Base-by-base conservation (phyloP, 2,888 invertebrate genomes). In the Mythimna lalbum region DNA sequence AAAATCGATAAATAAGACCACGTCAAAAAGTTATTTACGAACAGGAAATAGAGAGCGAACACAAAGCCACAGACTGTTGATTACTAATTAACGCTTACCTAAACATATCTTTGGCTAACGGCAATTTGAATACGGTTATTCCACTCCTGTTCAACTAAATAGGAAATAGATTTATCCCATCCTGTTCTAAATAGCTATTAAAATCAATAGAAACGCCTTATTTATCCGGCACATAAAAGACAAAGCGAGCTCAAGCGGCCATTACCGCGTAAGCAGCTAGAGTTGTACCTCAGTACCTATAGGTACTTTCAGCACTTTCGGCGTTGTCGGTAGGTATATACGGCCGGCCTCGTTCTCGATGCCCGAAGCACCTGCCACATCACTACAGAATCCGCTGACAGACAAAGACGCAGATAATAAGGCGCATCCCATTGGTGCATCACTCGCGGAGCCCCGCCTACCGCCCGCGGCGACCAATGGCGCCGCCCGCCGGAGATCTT, bases 381-480 rank as follows among this genome's bases (percentile, higher is more conserved):
- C 86, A 87, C 86, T 88, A 89, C 93, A 93, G 93, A 93, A 88
- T 93, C 94, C 89, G 85, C 84, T 91, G 96, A 95, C 96, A 96
- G 96, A 96, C 96, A 95, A 96, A 95, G 95, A 95, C 93, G 94
- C 92, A 95, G 95, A 96, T 95, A 95, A 96, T 93, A 92, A 90
- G 92, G 94, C 90, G 88, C 94, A 96, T 96, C 96, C 95, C 94
- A 96, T 96, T 96, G 96, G 96, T 96, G 96, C 96, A 96, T 96
- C 97, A 96, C 93, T 88, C 88, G 91, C 89, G 92, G 88, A 88
- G 93, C 93, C 93, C 93, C 96, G 96, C 96, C 96, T 92, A 87
- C 88, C 86, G 83, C 81, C 86, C 83, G 83, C 90, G 87, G 82
- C 91, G 89, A 75, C 95, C 95, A 95, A 95, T 95, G 89, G 82